These are phyloP conservation scores for Hemicentrotus pulcherrimus DNA, from an alignment of 35 echinoderm and acorn worm species.

Conservation along the genomic window DNA sequence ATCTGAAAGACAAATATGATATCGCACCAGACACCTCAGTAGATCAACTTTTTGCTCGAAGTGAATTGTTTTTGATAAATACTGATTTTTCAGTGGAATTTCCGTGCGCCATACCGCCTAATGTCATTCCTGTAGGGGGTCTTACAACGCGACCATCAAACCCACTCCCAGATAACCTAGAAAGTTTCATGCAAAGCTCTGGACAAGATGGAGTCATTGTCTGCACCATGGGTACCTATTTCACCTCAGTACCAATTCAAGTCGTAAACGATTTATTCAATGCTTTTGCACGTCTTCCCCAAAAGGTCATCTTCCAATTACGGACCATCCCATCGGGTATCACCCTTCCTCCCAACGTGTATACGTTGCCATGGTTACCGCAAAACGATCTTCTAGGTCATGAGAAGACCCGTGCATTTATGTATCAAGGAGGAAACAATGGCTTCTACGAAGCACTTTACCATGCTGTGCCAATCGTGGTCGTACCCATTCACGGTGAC, in stretches of 20 bases:
- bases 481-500: slow-evolving; percentile 64
- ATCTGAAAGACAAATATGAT: not conserved
- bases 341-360: not conserved
- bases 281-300: slow-evolving; percentile 35
- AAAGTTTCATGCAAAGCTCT: slow-evolving; percentile 35
- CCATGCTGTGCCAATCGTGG: slow-evolving; percentile 61
- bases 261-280: not conserved
- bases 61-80: slow-evolving; percentile 32
- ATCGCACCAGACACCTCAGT: not conserved
- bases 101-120: slow-evolving; percentile 39
- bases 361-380: slow-evolving; percentile 35
- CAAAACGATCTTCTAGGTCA: slow-evolving; percentile 60
- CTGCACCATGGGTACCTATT: slow-evolving; percentile 45
- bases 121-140: slow-evolving; percentile 48
- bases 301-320: slow-evolving; percentile 43
- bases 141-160: slow-evolving; percentile 27
- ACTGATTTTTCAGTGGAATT: slow-evolving; percentile 36
- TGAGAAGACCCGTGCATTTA: slow-evolving; percentile 45
- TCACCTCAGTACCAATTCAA: slow-evolving; percentile 25
- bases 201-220: slow-evolving; percentile 43
- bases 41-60: not conserved
- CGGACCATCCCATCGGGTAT: not conserved
- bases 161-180: not conserved
- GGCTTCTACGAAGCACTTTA: slow-evolving; percentile 59
- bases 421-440: slow-evolving; percentile 68